Base-by-base conservation (phyloP, 2,797 vertebrate species). In the Amphiprion clarkii region DNA sequence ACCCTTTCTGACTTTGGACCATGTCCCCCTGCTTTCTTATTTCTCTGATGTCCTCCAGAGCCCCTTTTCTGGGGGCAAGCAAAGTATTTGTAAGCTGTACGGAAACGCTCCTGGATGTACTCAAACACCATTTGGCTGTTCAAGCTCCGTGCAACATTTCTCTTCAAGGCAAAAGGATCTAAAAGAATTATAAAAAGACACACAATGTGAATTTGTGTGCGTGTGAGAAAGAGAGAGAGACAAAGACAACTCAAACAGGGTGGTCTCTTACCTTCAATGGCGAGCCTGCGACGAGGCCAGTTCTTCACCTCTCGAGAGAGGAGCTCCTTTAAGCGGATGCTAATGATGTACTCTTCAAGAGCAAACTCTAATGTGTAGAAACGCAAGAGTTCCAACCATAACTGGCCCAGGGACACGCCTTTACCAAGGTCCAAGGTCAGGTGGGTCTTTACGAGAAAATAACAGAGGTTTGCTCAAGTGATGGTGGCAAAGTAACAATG, bases 71-170 rank as follows among this genome's bases (percentile, higher is more conserved):
- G 98, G 71, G 97, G 98, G 87, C 96, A 96, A 6, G 98, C 98
- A 74, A 99, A 99, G 93, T 99, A 99, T 68, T 96, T 97, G 93
- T 99, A 99, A 0, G 98, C 97, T 17, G 93, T 95, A 64, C 98
- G 96, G 91, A 99, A 98, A 67, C 98, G 95, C 88, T 99, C 98
- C 93, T 98, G 96, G 90, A 99, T 96, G 94, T 99, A 99, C 90
- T 99, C 98, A 23, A 98, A 99, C 68, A 99, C 98, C 97, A 99
- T 98, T 88, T 99, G 98, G 94, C 98, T 99, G 93, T 99, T 99
- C 66, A 99, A 93, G 89, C 98, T 99, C 36, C 98, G 96, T 40
- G 97, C 98, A 77, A 99, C 97, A 56, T 99, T 99, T 91, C 98
- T 97, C 94, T 99, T 99, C 92, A 98, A 86, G 81, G 98, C 96